phyloP scores from a whole-genome alignment of 2,113 vertebrate genomes.

The Piaya cayana region DNA sequence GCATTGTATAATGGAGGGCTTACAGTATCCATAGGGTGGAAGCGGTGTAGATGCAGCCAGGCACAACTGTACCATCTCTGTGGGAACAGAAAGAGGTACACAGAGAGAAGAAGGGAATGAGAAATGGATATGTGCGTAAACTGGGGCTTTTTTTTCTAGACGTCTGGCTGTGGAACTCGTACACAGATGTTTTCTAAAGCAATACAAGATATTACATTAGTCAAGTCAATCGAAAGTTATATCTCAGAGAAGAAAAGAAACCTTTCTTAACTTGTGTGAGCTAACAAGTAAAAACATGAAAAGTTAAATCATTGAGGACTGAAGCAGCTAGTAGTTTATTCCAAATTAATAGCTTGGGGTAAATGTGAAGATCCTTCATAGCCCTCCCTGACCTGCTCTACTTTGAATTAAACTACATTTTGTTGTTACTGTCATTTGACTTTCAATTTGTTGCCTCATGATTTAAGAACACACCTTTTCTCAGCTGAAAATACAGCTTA shows the following conservation, averaged over 20 bases:
- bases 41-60: neutral
- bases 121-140: neutral
- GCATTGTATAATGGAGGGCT: neutral
- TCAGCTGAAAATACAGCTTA: neutral
- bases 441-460: constrained; percentile 1
- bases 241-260: neutral
- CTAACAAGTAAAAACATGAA: constrained; percentile 46
- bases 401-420: constrained; percentile 61
- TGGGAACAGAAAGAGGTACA: rapidly evolving
- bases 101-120: neutral
- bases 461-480: constrained; percentile 41
- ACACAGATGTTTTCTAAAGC: neutral
- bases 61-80: neutral
- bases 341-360: constrained; percentile 25
- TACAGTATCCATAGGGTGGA: rapidly evolving
- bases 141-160: neutral
- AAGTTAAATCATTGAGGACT: constrained; percentile 31
- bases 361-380: constrained; percentile 6
- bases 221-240: neutral
- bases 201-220: neutral
- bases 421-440: constrained; percentile 51
- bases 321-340: constrained; percentile 10
- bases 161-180: neutral
- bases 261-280: neutral
- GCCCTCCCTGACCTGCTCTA: constrained; percentile 42